Evolutionary conservation across 2,888 invertebrate genomes (phyloP).

Genomic region (Spisula subtruncata): DNA sequence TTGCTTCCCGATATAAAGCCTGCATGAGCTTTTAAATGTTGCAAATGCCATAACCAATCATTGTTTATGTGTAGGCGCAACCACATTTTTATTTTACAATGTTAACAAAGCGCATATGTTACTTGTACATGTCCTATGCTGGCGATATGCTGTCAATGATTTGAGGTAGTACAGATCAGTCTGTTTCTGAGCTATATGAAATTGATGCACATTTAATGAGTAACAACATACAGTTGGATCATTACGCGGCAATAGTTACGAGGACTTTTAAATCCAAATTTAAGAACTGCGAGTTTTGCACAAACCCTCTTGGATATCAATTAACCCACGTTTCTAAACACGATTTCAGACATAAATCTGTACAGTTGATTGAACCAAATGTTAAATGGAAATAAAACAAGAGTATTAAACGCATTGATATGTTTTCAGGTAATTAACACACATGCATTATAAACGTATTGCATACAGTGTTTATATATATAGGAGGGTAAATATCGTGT

Average conservation of each 20-base stretch:
- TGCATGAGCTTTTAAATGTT: not conserved
- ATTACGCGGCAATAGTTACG: not conserved
- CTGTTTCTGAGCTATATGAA: not conserved
- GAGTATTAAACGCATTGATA: no score
- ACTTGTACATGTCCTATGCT: not conserved
- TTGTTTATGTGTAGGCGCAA: not conserved
- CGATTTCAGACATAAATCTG: not conserved
- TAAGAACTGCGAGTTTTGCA: not conserved
- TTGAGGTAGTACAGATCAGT: no score
- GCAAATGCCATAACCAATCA: not conserved
- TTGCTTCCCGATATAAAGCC: not conserved
- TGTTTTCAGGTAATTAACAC: no score
- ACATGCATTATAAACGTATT: no score
- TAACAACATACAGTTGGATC: not conserved
- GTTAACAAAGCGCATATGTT: conserved; percentile 1
- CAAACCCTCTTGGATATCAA: not conserved
- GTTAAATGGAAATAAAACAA: no score
- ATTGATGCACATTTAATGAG: not conserved
- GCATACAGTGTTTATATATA: no score
- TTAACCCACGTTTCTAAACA: not conserved
- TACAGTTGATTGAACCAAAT: not conserved
- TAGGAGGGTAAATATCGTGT: no score
- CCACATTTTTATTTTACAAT: not conserved
- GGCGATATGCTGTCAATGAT: no score
- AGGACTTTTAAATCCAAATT: not conserved